phyloP scores from a whole-genome alignment of 2,888 invertebrate species.

The Nymphalis urticae region DNA sequence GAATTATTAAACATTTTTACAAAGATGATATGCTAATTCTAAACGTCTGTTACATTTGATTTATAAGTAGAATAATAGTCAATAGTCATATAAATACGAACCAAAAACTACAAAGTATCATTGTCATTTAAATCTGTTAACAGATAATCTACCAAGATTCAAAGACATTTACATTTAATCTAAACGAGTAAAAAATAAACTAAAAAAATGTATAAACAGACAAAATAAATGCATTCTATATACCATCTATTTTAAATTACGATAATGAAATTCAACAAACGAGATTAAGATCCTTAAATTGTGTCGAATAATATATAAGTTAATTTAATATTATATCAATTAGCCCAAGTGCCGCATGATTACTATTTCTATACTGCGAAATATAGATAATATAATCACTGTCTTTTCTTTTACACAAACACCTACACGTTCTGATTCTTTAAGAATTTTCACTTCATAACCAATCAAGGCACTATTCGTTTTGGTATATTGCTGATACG shows the following conservation, averaged over 20 bases:
- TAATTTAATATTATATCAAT: slow-evolving; percentile 64
- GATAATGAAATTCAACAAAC: slow-evolving; percentile 76
- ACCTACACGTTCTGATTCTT: slow-evolving; percentile 63
- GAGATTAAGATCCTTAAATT: slow-evolving; percentile 63
- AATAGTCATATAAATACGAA: slow-evolving; percentile 26
- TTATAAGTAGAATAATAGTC: slow-evolving; percentile 21
- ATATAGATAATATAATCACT: slow-evolving; percentile 81
- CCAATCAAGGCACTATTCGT: slow-evolving; percentile 78
- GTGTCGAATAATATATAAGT: slow-evolving; percentile 58
- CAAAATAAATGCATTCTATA: slow-evolving; percentile 80
- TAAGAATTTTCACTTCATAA: slow-evolving; percentile 61
- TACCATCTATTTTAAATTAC: slow-evolving; percentile 72
- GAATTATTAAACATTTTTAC: slow-evolving; percentile 68
- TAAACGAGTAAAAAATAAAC: slow-evolving; percentile 75
- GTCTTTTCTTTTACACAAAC: slow-evolving; percentile 53
- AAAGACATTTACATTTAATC: slow-evolving; percentile 62
- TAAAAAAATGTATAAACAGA: slow-evolving; percentile 76
- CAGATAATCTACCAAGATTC: slow-evolving; percentile 79
- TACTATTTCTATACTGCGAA: slow-evolving; percentile 81
- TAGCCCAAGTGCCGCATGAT: slow-evolving; percentile 77
- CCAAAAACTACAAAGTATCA: slow-evolving; percentile 29
- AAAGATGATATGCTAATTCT: slow-evolving; percentile 76
- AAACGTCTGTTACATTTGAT: slow-evolving; percentile 39
- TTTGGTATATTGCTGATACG: slow-evolving; percentile 82
- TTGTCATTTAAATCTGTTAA: slow-evolving; percentile 53